These are phyloP conservation scores for Papilio xuthus DNA, from an alignment of 1,140 invertebrate species.

Conservation along the genomic window DNA sequence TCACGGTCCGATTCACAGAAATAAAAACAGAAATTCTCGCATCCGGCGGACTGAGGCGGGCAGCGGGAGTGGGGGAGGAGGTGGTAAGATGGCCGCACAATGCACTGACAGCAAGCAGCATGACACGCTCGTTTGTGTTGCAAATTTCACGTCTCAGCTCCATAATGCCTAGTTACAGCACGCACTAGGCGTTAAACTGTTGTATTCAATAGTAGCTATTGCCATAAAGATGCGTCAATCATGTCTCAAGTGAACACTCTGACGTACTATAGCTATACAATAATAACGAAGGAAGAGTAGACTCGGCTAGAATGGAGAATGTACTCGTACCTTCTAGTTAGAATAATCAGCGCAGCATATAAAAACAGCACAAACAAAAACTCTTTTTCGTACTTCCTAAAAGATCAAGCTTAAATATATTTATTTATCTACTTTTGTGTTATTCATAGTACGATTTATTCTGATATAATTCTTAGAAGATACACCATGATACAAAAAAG, in stretches of 20 bases:
- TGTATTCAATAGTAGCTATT: background rate
- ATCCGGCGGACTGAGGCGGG: slow-evolving; percentile 1
- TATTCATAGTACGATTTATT: too few relatives aligned
- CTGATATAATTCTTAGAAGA: background rate
- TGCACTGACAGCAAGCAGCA: background rate
- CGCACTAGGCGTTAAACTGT: slow-evolving; percentile 7
- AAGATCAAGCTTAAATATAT: too few relatives aligned
- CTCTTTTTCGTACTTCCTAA: too few relatives aligned
- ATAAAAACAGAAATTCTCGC: slow-evolving; percentile 29
- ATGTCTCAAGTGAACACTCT: background rate
- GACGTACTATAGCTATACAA: background rate
- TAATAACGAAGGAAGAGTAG: background rate
- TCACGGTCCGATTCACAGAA: slow-evolving; percentile 21
- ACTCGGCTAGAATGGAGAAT: background rate
- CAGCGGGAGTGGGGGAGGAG: background rate
- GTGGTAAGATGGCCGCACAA: slow-evolving; percentile 11
- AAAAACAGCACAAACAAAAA: too few relatives aligned
- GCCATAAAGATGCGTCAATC: slow-evolving; percentile 4
- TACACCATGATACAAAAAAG: background rate
- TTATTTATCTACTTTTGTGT: too few relatives aligned
- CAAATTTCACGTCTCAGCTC: slow-evolving; percentile 11
- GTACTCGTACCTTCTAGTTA: background rate
- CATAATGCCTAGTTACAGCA: background rate
- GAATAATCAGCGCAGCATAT: too few relatives aligned
- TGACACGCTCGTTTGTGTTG: slow-evolving; percentile 26